Percentiles rank a stretch among this genome's conserved stretches.
phyloP scores from a whole-genome alignment of 2,797 vertebrate species.

The Mus caroli region DNA sequence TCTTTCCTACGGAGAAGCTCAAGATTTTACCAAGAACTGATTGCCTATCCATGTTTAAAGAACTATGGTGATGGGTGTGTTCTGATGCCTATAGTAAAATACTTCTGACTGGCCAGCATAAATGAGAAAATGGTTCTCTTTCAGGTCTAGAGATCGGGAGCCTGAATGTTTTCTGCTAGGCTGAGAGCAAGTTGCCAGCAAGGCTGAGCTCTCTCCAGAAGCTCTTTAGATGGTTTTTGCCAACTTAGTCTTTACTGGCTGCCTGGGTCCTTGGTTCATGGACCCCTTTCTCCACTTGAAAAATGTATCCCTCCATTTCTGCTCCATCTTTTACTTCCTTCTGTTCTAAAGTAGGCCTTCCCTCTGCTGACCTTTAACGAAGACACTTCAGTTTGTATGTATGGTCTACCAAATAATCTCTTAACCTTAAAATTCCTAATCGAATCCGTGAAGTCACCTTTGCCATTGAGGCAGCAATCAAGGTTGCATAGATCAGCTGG shows the following conservation, averaged over 20 bases:
- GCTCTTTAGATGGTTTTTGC: background rate
- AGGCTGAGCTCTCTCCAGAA: background rate
- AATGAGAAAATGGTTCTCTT: background rate
- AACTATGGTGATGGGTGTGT: background rate
- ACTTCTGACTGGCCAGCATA: background rate
- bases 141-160: background rate
- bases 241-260: background rate
- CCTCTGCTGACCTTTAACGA: background rate
- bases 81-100: background rate
- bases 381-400: background rate
- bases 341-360: background rate
- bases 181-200: background rate
- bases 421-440: background rate
- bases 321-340: background rate
- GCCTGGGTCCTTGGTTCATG: background rate
- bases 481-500: background rate
- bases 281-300: background rate
- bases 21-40: background rate
- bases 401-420: background rate
- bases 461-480: background rate
- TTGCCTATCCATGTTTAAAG: background rate
- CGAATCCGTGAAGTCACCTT: background rate
- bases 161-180: background rate
- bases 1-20: background rate
- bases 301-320: background rate